Evolutionary conservation across 2,888 invertebrate genomes (phyloP).

Genomic region (Chaetogeoica ovagalla): DNA sequence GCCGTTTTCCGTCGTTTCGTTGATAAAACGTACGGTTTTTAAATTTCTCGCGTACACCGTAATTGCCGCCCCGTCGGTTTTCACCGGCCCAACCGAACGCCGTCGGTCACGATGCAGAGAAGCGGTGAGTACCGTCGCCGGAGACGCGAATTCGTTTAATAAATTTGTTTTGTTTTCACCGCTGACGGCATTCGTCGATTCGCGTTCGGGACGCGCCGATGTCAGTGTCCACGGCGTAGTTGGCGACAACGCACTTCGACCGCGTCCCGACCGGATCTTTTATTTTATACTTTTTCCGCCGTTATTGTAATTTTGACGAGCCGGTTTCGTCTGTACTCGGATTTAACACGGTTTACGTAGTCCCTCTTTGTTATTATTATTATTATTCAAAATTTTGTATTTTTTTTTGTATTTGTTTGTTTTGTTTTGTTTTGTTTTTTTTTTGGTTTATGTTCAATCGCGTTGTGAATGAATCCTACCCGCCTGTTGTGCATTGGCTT

Average conservation of each 20-base stretch:
- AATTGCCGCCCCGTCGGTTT: neutral
- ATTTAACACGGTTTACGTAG: neutral
- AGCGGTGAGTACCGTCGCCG: slow-evolving; percentile 47
- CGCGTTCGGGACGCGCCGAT: neutral
- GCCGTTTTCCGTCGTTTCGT: neutral
- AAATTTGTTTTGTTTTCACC: neutral
- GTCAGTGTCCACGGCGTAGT: neutral
- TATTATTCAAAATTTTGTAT: no score
- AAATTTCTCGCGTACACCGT: neutral
- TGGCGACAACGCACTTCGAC: neutral
- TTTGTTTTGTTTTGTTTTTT: slow-evolving; percentile 3
- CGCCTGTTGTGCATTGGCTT: slow-evolving; percentile 22
- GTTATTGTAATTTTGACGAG: neutral
- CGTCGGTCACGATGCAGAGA: slow-evolving; percentile 50
- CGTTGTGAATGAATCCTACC: slow-evolving; percentile 19
- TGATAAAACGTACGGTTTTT: slow-evolving; percentile 41
- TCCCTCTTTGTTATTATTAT: neutral
- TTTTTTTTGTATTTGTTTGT: neutral
- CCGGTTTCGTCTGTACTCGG: neutral
- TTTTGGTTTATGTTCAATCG: slow-evolving; percentile 1
- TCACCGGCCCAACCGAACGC: neutral
- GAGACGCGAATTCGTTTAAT: neutral
- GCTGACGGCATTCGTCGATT: neutral
- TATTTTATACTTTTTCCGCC: neutral
- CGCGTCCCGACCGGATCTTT: neutral